Conservation (phyloP, 2,113 vertebrate genomes). For the Pachycephala philippinensis region DNA sequence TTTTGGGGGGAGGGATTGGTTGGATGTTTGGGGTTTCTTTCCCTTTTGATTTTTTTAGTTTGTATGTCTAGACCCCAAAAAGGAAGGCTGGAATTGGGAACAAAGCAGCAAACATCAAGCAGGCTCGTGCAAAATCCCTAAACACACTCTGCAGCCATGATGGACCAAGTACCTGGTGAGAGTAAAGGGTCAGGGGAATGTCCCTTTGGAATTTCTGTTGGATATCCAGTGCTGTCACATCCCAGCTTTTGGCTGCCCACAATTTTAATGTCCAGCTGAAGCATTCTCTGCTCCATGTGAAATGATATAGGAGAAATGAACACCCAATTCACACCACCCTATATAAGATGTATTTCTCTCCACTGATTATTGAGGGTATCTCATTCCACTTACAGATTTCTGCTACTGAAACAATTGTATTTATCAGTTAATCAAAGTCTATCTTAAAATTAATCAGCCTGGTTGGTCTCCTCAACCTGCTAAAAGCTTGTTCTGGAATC, state of each 20-base stretch:
- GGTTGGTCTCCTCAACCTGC: background rate
- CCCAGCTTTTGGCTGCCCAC: background rate
- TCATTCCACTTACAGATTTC: background rate
- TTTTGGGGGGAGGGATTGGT: background rate
- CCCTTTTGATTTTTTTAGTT: background rate
- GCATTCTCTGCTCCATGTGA: background rate
- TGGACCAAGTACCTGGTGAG: background rate
- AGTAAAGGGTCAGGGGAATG: background rate
- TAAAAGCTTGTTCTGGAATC: background rate
- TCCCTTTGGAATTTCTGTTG: background rate
- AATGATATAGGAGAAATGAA: background rate
- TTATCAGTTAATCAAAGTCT: background rate
- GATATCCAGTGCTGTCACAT: background rate
- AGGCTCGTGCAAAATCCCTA: background rate
- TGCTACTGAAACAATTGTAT: background rate
- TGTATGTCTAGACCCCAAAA: background rate
- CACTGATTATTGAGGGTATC: background rate
- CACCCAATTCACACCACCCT: background rate
- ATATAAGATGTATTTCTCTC: background rate
- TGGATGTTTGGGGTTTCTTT: fast-evolving
- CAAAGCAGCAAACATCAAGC: background rate
- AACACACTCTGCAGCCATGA: background rate
- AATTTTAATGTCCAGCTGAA: background rate
- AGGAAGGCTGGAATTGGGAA: background rate
- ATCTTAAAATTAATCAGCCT: background rate